Evolutionary conservation across 2,113 vertebrate genomes (phyloP), one percentile per base, ranked within the genome.

Genomic region (Numenius arquata): DNA sequence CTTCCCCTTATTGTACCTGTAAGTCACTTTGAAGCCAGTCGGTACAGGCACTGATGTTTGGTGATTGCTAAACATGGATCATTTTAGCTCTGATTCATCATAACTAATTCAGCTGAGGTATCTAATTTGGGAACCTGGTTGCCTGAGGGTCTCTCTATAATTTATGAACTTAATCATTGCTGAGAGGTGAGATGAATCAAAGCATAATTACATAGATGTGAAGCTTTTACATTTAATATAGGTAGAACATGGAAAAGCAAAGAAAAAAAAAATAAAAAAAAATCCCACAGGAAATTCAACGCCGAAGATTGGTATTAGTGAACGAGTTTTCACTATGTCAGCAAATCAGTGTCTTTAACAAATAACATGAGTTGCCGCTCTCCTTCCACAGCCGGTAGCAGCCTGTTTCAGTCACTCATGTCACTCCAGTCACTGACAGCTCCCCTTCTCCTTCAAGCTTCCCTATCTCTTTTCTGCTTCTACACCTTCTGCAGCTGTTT

Each of bases 81-180:
- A 25, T 79, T 94, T 88, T 77, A 89, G 59, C 83, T 93, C 76
- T 93, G 90, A 96, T 95, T 96, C 93, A 78, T 94, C 87, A 36
- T 48, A 89, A 81, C 86, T 91, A 94, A 78, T 91, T 92, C 91
- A 92, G 40, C 76, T 68, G 73, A 93, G 83, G 59, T 90, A 74
- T 87, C 91, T 93, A 92, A 97, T 97, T 92, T 89, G 52, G 47
- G 41, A 94, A 95, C 76, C 84, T 92, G 80, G 14, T 78, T 96
- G 89, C 95, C 95, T 62, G 56, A 52, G 66, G 91, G 52, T 94
- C 58, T 89, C n/a, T 96, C 27, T 95, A 26, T 93, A 95, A 97
- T 95, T 92, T 91, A 89, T 82, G 76, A 96, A 84, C 32, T 63
- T 92, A 92, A 81, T 92, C 81, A 89, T 75, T 90, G 65, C 87